A percentile compares a stretch with the other conserved stretches of the same genome.
phyloP scores from a whole-genome alignment of 2,888 invertebrate species.

The Seira sanloemensis region DNA sequence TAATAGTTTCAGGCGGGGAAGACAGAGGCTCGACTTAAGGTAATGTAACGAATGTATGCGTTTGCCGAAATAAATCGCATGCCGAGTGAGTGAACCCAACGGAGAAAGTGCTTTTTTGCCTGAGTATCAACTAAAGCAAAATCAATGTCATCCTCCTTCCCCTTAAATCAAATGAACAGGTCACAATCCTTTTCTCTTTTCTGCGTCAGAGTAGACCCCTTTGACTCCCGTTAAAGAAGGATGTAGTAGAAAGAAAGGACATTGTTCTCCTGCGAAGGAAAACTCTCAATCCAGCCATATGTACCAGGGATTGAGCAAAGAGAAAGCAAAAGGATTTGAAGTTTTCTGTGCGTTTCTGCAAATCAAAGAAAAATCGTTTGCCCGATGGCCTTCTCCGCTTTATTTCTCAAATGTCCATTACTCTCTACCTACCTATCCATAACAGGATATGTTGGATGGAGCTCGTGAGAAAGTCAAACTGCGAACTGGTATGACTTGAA shows the following conservation, averaged over 20 bases:
- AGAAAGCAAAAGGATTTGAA: constrained; percentile 9
- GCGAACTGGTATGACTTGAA: neutral
- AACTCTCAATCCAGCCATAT: constrained; percentile 3
- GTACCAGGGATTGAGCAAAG: constrained; percentile 4
- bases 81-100: constrained; percentile 10
- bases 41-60: constrained; percentile 11
- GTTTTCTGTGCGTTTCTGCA: constrained; percentile 1
- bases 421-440: neutral
- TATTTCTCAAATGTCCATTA: constrained; percentile 10
- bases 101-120: constrained; percentile 33
- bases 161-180: constrained; percentile 51
- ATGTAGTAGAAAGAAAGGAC: no score
- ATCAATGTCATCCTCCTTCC: constrained; percentile 60
- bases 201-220: neutral
- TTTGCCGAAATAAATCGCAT: neutral
- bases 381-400: constrained; percentile 4
- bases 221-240: constrained; percentile 12
- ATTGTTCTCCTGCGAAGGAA: neutral
- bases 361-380: constrained; percentile 13
- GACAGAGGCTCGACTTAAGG: neutral
- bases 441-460: neutral
- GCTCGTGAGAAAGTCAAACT: neutral
- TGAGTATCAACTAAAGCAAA: constrained; percentile 45
- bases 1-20: neutral
- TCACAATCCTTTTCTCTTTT: constrained; percentile 42